phyloP scores from a whole-genome alignment of 2,797 vertebrate genomes.

The Argyrosomus regius region DNA sequence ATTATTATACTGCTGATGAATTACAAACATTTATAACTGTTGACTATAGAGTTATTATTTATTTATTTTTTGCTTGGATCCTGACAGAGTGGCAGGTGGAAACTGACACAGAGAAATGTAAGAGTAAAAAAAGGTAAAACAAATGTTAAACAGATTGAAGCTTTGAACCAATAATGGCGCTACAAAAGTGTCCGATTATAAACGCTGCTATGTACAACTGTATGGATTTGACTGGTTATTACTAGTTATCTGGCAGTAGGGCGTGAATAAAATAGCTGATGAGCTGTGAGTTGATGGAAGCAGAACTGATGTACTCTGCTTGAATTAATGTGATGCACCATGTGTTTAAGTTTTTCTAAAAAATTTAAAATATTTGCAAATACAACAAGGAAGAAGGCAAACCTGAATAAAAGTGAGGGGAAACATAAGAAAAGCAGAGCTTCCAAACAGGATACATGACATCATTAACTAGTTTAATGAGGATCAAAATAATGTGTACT shows the following conservation, averaged over 20 bases:
- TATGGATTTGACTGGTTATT: not conserved
- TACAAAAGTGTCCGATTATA: not conserved
- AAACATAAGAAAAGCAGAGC: not conserved
- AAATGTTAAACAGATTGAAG: too few species aligned
- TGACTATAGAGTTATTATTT: not conserved
- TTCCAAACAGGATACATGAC: not conserved
- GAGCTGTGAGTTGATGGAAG: not conserved
- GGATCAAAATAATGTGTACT: too few species aligned
- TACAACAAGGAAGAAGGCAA: not conserved
- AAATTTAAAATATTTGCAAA: not conserved
- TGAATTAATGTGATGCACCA: not conserved
- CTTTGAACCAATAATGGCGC: too few species aligned
- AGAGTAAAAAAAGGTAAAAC: too few species aligned
- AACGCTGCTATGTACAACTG: not conserved
- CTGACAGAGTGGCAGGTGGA: not conserved
- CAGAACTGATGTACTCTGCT: not conserved
- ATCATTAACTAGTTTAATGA: not conserved
- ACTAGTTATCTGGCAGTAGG: too few species aligned
- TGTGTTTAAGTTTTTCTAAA: not conserved
- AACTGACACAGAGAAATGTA: not conserved
- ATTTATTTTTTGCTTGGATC: not conserved
- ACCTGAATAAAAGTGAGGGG: not conserved
- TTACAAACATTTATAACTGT: not conserved
- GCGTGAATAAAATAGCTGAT: not conserved
- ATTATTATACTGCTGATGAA: conserved; percentile 5